Base-by-base conservation (phyloP, 2,797 vertebrate genomes). In the Pangasius sanitwongsei region DNA sequence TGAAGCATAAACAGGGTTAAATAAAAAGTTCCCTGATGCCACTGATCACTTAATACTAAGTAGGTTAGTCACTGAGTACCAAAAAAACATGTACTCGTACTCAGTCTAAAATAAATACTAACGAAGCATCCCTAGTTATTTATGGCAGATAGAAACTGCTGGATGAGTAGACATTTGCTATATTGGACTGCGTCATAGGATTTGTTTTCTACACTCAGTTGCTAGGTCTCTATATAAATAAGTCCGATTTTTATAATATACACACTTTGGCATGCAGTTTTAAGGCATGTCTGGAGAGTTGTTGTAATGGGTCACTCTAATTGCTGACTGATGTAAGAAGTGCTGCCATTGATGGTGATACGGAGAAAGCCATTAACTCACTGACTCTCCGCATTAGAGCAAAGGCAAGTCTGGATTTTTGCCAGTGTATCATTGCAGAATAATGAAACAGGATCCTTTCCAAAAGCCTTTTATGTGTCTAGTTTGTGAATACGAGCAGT, bases 341-440 rank as follows among this genome's bases (percentile, higher is more conserved):
- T 61, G 50, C 25, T 57, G 20, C 67, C 25, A 0, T 20, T 16
- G 41, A 48, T 89, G 53, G 65, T 1, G 25, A 72, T 82, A 72
- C 20, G 31, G 53, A 23, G 53, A 53, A 41, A 75, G 31, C 83
- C 88, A 86, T 82, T 86, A 86, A 89, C 82, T 88, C 63, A 63
- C 84, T 72, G 65, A 72, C 88, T 89, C 85, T 75, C 78, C 23
- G 85, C 88, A 87, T 89, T 86, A 80, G 16, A 74, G 65, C 67
- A 63, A 74, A 80, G 28, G 78, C 67, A 65, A 61, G 70, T 75
- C 48, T 87, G 88, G 85, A 89, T 5, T n/a, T 44, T 83, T 74
- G 78, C 85, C 85, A 82, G 80, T 37, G 85, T 83, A 57, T 83
- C 70, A 87, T 69, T 65, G 78, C 31, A 87, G 69, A 83, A 87